phyloP scores from a whole-genome alignment of 1,140 invertebrate genomes.

The Trichonephila clavipes region DNA sequence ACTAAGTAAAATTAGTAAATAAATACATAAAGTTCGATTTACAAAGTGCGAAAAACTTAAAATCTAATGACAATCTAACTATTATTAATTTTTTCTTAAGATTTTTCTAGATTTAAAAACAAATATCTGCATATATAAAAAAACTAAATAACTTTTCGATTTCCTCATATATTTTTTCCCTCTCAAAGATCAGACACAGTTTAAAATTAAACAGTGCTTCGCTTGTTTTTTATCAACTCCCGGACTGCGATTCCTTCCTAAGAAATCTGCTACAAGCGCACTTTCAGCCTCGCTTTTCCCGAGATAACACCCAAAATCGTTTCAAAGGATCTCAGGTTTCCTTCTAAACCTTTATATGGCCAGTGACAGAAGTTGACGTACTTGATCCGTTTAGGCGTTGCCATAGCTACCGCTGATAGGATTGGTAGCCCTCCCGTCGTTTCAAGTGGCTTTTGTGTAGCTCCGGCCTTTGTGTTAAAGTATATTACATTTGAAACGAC shows the following conservation, averaged over 20 bases:
- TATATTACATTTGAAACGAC: slow-evolving; percentile 74
- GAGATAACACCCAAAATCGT: neutral
- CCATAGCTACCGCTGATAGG: slow-evolving; percentile 72
- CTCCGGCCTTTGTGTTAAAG: slow-evolving; percentile 62
- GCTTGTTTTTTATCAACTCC: neutral
- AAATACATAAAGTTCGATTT: too few species aligned
- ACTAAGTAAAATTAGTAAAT: too few species aligned
- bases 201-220: neutral
- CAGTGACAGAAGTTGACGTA: slow-evolving; percentile 68
- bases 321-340: neutral
- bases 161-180: too few species aligned
- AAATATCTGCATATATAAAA: too few species aligned
- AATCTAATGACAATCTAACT: too few species aligned
- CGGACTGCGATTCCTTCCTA: neutral
- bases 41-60: too few species aligned
- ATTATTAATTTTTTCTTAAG: too few species aligned
- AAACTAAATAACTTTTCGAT: too few species aligned
- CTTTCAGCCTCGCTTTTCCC: slow-evolving; percentile 8
- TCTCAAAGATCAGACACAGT: too few species aligned
- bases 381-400: slow-evolving; percentile 68
- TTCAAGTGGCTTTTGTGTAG: slow-evolving; percentile 69
- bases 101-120: too few species aligned
- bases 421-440: slow-evolving; percentile 41
- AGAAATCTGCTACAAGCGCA: neutral
- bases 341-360: slow-evolving; percentile 48